Conservation (phyloP, 2,113 vertebrate species). For the Microtus ochrogaster region DNA sequence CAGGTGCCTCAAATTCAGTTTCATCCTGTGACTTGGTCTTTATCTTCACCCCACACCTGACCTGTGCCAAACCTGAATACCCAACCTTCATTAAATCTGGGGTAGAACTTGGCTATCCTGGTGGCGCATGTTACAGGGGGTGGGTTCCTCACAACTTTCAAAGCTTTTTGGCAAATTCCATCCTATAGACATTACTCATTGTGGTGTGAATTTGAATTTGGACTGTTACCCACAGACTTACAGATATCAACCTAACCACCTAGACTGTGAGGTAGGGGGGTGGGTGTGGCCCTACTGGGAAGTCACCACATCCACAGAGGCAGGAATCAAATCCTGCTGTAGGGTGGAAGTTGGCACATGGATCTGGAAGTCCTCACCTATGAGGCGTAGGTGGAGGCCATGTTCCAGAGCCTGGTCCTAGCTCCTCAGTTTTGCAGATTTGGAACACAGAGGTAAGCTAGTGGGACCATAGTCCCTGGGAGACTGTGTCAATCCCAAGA, state of each 20-base stretch:
- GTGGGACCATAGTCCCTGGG: accelerated
- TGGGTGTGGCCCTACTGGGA: neutral
- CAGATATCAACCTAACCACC: neutral
- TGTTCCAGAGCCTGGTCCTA: accelerated
- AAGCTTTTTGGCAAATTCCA: neutral
- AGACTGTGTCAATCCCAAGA: neutral
- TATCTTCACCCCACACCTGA: accelerated
- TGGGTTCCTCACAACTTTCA: neutral
- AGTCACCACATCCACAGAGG: no score
- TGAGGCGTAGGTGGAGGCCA: no score
- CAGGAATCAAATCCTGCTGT: neutral
- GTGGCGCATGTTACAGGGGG: neutral
- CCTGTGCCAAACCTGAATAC: accelerated
- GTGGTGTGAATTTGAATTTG: no score
- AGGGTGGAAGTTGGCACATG: accelerated
- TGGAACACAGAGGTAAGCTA: neutral
- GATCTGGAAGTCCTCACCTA: no score
- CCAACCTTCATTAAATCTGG: accelerated
- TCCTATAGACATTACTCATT: neutral
- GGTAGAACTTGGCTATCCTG: accelerated
- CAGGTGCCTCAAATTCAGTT: accelerated
- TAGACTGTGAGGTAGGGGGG: neutral
- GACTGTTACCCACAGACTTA: neutral
- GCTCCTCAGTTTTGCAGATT: neutral
- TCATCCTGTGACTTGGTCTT: accelerated